A percentile compares a stretch with the other conserved stretches of the same genome.
These are phyloP conservation scores for Baronia brevicornis DNA, from an alignment of 2,888 invertebrate genomes.

Conservation along the genomic window DNA sequence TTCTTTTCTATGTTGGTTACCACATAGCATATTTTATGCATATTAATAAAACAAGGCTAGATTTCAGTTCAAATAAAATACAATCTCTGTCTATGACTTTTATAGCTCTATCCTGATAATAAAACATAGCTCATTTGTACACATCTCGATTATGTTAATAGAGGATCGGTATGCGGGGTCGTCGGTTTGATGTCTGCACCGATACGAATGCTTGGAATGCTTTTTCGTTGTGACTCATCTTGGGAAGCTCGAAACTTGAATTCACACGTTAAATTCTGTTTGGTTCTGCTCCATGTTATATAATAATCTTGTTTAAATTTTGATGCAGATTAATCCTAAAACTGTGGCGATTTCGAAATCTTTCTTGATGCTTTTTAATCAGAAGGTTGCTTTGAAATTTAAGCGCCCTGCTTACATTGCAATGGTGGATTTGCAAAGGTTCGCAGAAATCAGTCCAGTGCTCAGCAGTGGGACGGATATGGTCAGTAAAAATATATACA, in stretches of 20 bases:
- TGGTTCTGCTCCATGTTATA: too few relatives aligned
- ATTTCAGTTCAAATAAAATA: not conserved
- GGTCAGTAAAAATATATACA: too few relatives aligned
- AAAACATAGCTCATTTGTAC: constrained; percentile 8
- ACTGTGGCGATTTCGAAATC: constrained; percentile 5
- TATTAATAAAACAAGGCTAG: not conserved
- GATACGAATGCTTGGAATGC: constrained; percentile 17
- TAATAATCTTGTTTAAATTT: constrained; percentile 9
- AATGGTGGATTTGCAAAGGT: too few relatives aligned
- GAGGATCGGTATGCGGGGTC: constrained; percentile 19
- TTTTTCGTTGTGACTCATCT: constrained; percentile 18
- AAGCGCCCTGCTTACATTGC: too few relatives aligned
- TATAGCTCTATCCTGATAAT: constrained; percentile 2
- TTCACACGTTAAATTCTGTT: constrained; percentile 8
- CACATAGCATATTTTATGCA: too few relatives aligned
- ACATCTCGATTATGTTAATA: constrained; percentile 17
- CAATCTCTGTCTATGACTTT: constrained; percentile 1
- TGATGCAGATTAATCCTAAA: constrained; percentile 1
- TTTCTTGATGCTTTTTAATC: not conserved
- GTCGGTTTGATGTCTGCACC: constrained; percentile 20
- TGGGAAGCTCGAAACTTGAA: not conserved
- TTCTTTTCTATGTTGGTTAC: too few relatives aligned
- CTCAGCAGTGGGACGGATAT: too few relatives aligned
- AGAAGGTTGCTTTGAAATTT: too few relatives aligned
- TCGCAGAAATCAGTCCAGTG: too few relatives aligned